Evolutionary conservation across 2,888 invertebrate species (phyloP).

Genomic region (Cephus rjabovi): DNA sequence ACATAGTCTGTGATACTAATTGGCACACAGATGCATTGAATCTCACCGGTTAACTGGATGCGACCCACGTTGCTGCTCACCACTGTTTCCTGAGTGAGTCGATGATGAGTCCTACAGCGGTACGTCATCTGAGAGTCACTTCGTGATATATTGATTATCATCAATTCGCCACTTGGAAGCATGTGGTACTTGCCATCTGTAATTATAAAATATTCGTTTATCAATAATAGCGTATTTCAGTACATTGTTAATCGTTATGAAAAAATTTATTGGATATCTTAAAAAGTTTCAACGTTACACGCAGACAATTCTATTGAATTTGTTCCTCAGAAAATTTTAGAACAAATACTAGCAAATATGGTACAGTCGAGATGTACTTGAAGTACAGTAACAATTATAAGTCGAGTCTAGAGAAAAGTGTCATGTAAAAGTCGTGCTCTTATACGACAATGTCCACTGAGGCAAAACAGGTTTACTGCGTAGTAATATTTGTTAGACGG

Average conservation of each 20-base stretch:
- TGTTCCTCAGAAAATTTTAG: background rate
- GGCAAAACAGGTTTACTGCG: no score
- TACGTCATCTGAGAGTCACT: constrained; percentile 71
- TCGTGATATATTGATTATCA: constrained; percentile 72
- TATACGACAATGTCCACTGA: no score
- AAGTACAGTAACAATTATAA: no score
- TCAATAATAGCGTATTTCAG: background rate
- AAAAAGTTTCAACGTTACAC: no score
- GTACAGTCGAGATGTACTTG: no score
- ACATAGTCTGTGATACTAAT: background rate
- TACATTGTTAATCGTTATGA: background rate
- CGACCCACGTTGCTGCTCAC: constrained; percentile 72
- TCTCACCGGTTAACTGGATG: constrained; percentile 71
- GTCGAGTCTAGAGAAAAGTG: no score
- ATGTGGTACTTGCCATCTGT: constrained; percentile 72
- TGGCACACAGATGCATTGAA: background rate
- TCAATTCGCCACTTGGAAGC: constrained; percentile 72
- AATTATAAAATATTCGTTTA: constrained; percentile 15
- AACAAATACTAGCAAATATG: no score
- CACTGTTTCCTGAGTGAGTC: constrained; percentile 72
- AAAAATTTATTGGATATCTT: no score
- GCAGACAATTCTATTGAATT: background rate
- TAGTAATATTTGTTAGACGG: no score
- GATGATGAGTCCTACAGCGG: constrained; percentile 73
- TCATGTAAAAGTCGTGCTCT: no score